Evolutionary conservation across 2,888 invertebrate genomes (phyloP), one percentile per base, ranked within the genome.

Genomic region (Caradrina kadenii): DNA sequence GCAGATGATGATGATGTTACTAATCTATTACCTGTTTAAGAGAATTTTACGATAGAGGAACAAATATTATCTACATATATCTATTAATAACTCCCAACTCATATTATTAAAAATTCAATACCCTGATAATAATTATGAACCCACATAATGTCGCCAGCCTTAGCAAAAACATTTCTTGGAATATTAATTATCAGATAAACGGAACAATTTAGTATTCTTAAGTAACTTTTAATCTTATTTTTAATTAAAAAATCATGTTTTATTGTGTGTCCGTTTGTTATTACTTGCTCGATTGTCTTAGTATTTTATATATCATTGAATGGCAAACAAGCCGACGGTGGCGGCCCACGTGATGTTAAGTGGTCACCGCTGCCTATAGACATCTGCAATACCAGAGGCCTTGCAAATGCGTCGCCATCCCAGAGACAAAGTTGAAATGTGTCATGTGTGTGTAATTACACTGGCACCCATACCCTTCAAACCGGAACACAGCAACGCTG

Each of bases 121-220:
- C 8, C 22, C 17, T 22, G 55, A 73, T 63, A 71, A 62, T 11
- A 35, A 13, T 22, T 2, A 8, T 17, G 5, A 35, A 31, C 45
- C 22, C 1, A 1, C 2, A 5, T 13, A 49, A 45, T 64, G 60
- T 61, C 26, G 49, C 42, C 35, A 21, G 72, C 72, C 75, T 71
- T 61, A 75, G 17, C 11, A 2, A 61, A 61, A 75, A 71, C 63
- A 76, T 26, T 75, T 75, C 75, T 50, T 0, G 4, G 77, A 75
- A 75, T 17, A 15, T 26, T 2, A 2, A 2, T 58, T 49, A 71
- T 77, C 78, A 2, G 79, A 78, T 76, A 72, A 63, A 31, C 0
- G 1, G 13, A 17, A 63, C 73, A 72, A 22, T 72, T 59, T 52
- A 48, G 52, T 60, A 35, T n/a, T 45, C 70, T 35, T 66, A 77